These are phyloP conservation scores for Heliconius nattereri DNA, from an alignment of 1,140 invertebrate genomes.

Conservation along the genomic window DNA sequence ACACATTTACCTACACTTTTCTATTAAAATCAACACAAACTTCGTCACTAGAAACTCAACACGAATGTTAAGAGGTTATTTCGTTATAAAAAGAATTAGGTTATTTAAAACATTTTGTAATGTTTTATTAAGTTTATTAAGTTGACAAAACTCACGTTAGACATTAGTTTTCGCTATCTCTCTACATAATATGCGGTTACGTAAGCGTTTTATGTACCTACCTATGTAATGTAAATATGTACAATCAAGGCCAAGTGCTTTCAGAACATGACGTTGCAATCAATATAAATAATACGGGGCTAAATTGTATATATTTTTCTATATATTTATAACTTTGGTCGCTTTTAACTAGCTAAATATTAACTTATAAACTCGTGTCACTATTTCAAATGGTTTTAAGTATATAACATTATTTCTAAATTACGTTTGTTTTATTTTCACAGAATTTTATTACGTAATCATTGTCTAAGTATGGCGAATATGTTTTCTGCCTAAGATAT, in stretches of 20 bases:
- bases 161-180: conserved; percentile 5
- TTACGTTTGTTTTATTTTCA: background rate
- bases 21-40: background rate
- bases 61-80: conserved; percentile 26
- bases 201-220: conserved; percentile 53
- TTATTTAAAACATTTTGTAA: conserved; percentile 50
- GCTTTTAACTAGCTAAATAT: conserved; percentile 1
- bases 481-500: conserved; percentile 9
- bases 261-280: conserved; percentile 57
- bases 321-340: conserved; percentile 27
- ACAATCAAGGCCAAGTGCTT: conserved; percentile 73
- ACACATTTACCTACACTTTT: background rate
- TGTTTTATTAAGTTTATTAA: conserved; percentile 48
- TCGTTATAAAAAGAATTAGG: conserved; percentile 44
- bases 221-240: conserved; percentile 59
- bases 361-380: background rate
- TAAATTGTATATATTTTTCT: conserved; percentile 31
- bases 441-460: conserved; percentile 9
- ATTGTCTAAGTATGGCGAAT: background rate
- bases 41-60: background rate
- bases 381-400: background rate
- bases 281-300: conserved; percentile 44
- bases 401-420: background rate
- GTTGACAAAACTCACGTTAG: conserved; percentile 54
- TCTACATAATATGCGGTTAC: conserved; percentile 46